Conservation (phyloP, 2,113 vertebrate genomes). For the Pseudorhombus dupliciocellatus region DNA sequence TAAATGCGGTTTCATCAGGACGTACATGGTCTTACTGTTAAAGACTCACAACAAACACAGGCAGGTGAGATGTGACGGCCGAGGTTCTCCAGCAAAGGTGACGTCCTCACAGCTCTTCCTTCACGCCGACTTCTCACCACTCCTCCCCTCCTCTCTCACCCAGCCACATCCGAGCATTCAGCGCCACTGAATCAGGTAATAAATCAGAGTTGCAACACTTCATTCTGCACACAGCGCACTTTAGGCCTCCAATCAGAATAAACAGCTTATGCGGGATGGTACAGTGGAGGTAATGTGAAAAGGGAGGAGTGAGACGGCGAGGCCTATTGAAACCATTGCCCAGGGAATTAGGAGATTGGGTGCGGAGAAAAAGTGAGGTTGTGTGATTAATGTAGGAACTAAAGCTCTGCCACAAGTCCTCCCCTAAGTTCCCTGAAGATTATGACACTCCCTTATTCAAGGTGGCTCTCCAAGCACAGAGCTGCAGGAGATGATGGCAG, state of each 20-base stretch:
- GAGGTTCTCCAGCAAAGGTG: no score
- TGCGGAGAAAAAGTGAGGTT: background rate
- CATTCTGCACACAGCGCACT: conserved; percentile 7
- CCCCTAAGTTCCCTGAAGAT: background rate
- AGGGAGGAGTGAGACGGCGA: background rate
- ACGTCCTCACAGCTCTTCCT: no score
- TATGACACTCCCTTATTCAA: background rate
- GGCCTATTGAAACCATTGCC: background rate
- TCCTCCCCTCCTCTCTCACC: background rate
- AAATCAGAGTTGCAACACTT: conserved; percentile 66
- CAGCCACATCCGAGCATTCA: conserved; percentile 42
- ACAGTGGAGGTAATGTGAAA: background rate
- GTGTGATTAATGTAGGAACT: background rate
- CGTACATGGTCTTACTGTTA: no score
- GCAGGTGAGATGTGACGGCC: no score
- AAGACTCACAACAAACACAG: no score
- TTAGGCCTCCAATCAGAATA: conserved; percentile 37
- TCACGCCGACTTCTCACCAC: no score
- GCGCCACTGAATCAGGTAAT: conserved; percentile 51
- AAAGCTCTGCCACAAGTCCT: background rate
- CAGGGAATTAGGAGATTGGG: background rate
- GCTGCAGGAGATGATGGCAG: background rate
- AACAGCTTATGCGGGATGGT: conserved; percentile 38
- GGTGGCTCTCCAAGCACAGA: background rate
- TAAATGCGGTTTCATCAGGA: no score